Base-by-base conservation (phyloP, 2,888 invertebrate genomes). In the Drosophila sordidapex region DNA sequence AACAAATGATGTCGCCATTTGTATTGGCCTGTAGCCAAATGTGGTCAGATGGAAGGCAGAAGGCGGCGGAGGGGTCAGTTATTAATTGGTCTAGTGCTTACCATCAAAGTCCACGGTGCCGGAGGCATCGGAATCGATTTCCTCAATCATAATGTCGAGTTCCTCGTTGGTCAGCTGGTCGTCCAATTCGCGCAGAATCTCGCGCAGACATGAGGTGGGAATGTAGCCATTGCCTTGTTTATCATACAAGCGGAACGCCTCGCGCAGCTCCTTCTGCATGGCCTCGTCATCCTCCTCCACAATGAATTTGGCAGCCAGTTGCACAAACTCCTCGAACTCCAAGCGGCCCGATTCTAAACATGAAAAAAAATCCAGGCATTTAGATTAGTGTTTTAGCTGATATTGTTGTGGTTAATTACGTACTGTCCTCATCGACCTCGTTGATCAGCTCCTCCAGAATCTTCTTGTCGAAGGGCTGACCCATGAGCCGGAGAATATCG, bases 31-130 rank as follows among this genome's bases (percentile, higher is more conserved):
- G n/a, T 13, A 18, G 83, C 83, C 83, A 83, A 76, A 10, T 63
- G 76, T 43, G 68, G 72, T 68, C 71, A 80, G 53, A 11, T 54
- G 53, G 48, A 8, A 33, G 51, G 8, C 25, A 1, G 25, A 7
- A 46, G 2, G 15, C 7, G 25, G 15, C 4, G 15, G 25, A 25
- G 15, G 25, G 8, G 15, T 46, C 60, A 48, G 36, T 29, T 51
- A 48, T 64, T 77, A 72, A 80, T 80, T 80, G 72, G 40, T 64
- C 4, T 36, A 10, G 10, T 35, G 90, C 93, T 93, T 93, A 99
- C 99, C 99, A 95, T 99, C 99, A 93, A 99, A 99, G 94, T 99
- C 99, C 89, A 99, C 99, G 82, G 99, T 99, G 91, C 99, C 99
- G 89, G 98, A 99, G 91, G 99, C 98, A 94, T 99, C 99, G 58